Evolutionary conservation across 92 coral and sea anemone species (phyloP).

Genomic region (Siderastrea siderea): DNA sequence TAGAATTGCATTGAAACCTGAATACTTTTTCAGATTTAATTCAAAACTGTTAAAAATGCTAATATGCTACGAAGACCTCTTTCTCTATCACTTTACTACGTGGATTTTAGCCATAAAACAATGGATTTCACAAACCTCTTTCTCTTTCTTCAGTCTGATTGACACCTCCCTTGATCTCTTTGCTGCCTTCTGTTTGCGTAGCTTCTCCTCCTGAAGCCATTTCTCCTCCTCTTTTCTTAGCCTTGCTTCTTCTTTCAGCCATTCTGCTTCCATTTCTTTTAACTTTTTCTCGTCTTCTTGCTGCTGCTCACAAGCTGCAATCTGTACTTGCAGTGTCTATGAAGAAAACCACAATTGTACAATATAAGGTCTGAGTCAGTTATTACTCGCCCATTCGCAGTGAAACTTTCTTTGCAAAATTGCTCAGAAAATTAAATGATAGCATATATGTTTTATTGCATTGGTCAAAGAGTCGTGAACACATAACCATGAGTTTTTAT

Average conservation of each 20-base stretch:
- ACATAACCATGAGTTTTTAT: too few relatives aligned
- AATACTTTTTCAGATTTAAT: too few relatives aligned
- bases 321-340: slow-evolving; percentile 90
- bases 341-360: neutral
- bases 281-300: slow-evolving; percentile 86
- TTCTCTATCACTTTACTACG: too few relatives aligned
- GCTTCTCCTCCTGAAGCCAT: slow-evolving; percentile 85
- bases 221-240: slow-evolving; percentile 92
- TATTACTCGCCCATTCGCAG: too few relatives aligned
- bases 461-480: too few relatives aligned
- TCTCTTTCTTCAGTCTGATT: slow-evolving; percentile 87
- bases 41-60: too few relatives aligned
- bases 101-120: too few relatives aligned
- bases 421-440: too few relatives aligned
- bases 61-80: too few relatives aligned
- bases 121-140: slow-evolving; percentile 67
- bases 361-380: neutral
- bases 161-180: slow-evolving; percentile 92
- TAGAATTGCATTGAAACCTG: too few relatives aligned
- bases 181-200: slow-evolving; percentile 89
- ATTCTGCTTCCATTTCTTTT: slow-evolving; percentile 94
- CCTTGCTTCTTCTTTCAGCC: slow-evolving; percentile 94
- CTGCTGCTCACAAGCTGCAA: slow-evolving; percentile 82
- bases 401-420: too few relatives aligned
- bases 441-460: too few relatives aligned